phyloP scores from a whole-genome alignment of 2,113 vertebrate species.

The Ellobius talpinus region DNA sequence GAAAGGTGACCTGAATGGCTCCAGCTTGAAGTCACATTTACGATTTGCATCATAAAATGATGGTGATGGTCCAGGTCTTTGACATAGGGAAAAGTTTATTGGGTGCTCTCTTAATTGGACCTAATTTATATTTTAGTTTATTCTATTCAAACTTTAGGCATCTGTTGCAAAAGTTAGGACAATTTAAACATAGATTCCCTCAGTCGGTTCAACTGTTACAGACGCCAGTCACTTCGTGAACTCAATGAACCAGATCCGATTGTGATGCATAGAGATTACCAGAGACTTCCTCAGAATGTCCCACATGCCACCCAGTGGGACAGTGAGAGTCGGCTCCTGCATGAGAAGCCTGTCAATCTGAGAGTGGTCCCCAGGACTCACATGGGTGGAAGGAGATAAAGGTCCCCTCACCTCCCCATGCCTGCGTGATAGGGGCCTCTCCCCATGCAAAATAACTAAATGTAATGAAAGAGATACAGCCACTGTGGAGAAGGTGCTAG shows the following conservation, averaged over 20 bases:
- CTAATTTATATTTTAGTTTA: constrained; percentile 22
- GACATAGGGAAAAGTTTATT: not conserved
- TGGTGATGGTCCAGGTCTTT: not conserved
- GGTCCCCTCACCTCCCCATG: not conserved
- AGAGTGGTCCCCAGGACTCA: not conserved
- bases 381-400: not conserved
- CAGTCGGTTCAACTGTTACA: not conserved
- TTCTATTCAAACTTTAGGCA: not conserved
- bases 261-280: not conserved
- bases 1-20: not conserved
- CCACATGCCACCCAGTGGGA: not conserved
- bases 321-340: not conserved
- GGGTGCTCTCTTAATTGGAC: not conserved
- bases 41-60: not conserved
- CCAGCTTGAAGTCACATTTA: not conserved
- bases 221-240: not conserved
- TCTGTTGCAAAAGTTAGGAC: not conserved
- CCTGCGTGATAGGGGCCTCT: not conserved
- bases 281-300: not conserved
- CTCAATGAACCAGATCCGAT: not conserved
- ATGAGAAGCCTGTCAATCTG: not conserved
- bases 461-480: not conserved
- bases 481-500: not conserved
- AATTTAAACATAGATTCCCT: constrained; percentile 20
- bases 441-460: not conserved